Evolutionary conservation across 1,140 invertebrate species (phyloP).

Genomic region (Pseudomyrmex dendroicus): DNA sequence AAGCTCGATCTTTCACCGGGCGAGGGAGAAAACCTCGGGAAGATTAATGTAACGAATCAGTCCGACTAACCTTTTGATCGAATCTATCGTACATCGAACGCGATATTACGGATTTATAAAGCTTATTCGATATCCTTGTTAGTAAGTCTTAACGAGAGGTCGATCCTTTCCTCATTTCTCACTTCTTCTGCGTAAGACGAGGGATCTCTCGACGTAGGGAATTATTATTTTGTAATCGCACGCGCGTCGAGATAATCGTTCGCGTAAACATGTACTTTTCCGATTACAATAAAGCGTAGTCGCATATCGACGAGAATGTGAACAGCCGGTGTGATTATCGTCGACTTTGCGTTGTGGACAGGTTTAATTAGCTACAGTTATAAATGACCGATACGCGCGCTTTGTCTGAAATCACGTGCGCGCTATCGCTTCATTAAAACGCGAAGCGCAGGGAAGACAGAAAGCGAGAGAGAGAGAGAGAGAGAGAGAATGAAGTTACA

Average conservation of each 20-base stretch:
- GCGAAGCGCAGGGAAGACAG: slow-evolving; percentile 40
- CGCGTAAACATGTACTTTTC: neutral
- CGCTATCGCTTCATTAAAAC: slow-evolving; percentile 54
- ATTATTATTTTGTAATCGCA: too few relatives aligned
- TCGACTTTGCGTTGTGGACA: slow-evolving; percentile 3
- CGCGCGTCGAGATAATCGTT: neutral
- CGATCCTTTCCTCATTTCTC: slow-evolving; percentile 8
- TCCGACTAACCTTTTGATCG: slow-evolving; percentile 43
- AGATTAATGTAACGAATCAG: slow-evolving; percentile 58
- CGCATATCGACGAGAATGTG: too few relatives aligned
- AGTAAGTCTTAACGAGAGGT: slow-evolving; percentile 21
- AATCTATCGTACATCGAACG: slow-evolving; percentile 20
- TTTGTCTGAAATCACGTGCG: slow-evolving; percentile 26
- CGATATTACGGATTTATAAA: slow-evolving; percentile 19
- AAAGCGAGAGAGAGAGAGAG: neutral
- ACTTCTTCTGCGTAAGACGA: neutral
- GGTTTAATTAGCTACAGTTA: slow-evolving; percentile 44
- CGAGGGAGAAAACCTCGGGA: neutral
- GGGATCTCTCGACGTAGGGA: too few relatives aligned
- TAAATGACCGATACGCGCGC: slow-evolving; percentile 1
- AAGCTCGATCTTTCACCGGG: neutral
- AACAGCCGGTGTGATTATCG: too few relatives aligned
- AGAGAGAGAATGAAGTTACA: slow-evolving; percentile 28
- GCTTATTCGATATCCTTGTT: slow-evolving; percentile 38
- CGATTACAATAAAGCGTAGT: too few relatives aligned